Evolutionary conservation across 2,113 vertebrate species (phyloP), one percentile per base, ranked within the genome.

Genomic region (Proterorhinus semilunaris): DNA sequence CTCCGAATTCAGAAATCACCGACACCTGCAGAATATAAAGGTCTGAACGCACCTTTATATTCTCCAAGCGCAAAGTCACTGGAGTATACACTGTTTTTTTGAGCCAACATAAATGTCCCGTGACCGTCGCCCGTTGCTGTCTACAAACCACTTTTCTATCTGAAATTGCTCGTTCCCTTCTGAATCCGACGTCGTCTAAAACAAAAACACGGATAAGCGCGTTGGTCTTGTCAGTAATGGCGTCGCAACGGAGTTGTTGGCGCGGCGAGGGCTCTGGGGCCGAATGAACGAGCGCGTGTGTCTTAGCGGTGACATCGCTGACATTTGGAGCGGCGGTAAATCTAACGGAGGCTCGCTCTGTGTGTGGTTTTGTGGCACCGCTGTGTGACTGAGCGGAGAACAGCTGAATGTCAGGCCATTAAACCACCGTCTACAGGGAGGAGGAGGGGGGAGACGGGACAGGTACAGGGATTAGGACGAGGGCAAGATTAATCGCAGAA

Each of bases 401-500:
- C 16, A 8, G 53, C 53, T 55, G 53, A 55, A 55, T 55, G 53
- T 55, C 53, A 55, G 53, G 6, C 53, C 53, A 55, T 55, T 55
- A 55, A 55, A 54, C 7, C 52, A 6, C n/a, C 7, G 52, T 15
- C 13, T n/a, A 17, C 15, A 21, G 53, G 53, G 16, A 55, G n/a
- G 21, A 10, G 53, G 21, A 3, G 6, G 10, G 53, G 21, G 1
- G 6, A 3, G 17, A 21, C 7, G 53, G 15, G 49, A 51, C 49
- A 51, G 49, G 49, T 51, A 51, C 49, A 13, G 12, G 46, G 27
- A 36, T 5, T 36, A 5, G 27, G 27, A 36, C 27, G 3, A 5
- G 27, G 27, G 27, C 27, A 36, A 36, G 27, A 36, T 36, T 36
- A 36, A 36, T 36, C 27, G 27, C 27, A 5, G 27, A 36, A 36